A percentile compares a stretch with the other conserved stretches of the same genome.
Conservation (phyloP, 2,797 vertebrate genomes). For the Alectoris magna region DNA sequence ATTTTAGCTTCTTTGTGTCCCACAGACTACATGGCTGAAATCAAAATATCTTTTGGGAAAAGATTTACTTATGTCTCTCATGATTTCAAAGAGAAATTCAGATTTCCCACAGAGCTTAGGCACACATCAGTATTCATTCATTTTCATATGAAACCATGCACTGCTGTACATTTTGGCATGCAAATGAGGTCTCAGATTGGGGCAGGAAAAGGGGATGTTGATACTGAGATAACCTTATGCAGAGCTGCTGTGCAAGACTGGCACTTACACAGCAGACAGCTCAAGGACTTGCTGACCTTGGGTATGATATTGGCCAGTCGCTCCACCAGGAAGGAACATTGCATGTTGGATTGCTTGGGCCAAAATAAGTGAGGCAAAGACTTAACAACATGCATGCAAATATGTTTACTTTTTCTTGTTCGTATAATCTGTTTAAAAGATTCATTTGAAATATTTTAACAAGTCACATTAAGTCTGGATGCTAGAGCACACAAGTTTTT, state of each 20-base stretch:
- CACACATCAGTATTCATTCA: background rate
- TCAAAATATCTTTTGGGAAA: background rate
- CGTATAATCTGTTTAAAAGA: conserved; percentile 20
- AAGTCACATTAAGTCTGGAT: background rate
- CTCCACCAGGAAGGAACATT: background rate
- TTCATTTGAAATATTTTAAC: conserved; percentile 34
- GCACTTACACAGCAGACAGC: background rate
- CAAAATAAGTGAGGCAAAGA: background rate
- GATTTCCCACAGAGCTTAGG: background rate
- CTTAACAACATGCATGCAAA: conserved; percentile 1
- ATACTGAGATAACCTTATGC: background rate
- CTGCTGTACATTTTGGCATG: background rate
- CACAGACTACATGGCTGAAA: background rate
- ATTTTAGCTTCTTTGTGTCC: background rate
- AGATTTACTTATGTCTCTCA: background rate
- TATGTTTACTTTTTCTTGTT: background rate
- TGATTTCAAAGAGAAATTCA: conserved; percentile 18
- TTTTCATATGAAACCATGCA: background rate
- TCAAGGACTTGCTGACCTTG: conserved; percentile 50
- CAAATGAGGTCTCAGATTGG: background rate
- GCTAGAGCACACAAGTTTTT: conserved; percentile 3
- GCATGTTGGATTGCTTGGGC: background rate
- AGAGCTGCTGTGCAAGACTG: background rate
- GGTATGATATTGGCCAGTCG: background rate
- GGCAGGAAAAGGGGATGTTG: background rate